phyloP scores from a whole-genome alignment of 2,797 vertebrate genomes.

The Myotis planiceps region DNA sequence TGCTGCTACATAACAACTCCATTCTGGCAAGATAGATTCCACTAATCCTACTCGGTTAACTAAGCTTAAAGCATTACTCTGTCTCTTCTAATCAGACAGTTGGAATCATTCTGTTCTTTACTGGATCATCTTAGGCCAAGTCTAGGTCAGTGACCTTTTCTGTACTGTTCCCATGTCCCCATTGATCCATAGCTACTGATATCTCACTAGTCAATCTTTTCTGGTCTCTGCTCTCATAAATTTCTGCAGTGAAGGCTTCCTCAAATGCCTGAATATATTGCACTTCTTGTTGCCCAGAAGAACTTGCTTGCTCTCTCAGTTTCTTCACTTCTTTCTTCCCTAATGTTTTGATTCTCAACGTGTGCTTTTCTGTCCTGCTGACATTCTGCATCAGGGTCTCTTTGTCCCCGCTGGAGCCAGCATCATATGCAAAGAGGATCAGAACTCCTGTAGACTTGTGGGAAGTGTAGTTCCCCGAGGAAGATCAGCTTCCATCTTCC shows the following conservation, averaged over 20 bases:
- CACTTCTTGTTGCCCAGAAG: not conserved
- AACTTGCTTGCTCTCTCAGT: not conserved
- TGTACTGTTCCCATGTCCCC: not conserved
- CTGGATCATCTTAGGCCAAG: not conserved
- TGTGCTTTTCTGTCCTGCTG: not conserved
- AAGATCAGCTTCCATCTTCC: not conserved
- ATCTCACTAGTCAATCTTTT: not conserved
- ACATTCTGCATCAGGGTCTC: not conserved
- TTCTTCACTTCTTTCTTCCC: not conserved
- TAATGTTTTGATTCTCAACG: not conserved
- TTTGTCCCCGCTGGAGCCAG: not conserved
- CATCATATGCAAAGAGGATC: not conserved
- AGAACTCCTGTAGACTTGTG: not conserved
- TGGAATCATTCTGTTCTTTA: not conserved
- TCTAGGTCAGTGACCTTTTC: not conserved
- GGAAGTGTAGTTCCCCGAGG: not conserved
- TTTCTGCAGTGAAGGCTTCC: not conserved
- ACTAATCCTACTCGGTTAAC: not conserved
- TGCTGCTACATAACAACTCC: not conserved
- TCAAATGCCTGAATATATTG: not conserved
- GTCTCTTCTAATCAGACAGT: not conserved
- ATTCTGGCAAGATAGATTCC: not conserved
- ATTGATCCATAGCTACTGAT: not conserved
- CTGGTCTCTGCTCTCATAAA: not conserved
- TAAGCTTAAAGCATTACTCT: not conserved